phyloP scores from a whole-genome alignment of 2,888 invertebrate species.

The Laothoe populi region DNA sequence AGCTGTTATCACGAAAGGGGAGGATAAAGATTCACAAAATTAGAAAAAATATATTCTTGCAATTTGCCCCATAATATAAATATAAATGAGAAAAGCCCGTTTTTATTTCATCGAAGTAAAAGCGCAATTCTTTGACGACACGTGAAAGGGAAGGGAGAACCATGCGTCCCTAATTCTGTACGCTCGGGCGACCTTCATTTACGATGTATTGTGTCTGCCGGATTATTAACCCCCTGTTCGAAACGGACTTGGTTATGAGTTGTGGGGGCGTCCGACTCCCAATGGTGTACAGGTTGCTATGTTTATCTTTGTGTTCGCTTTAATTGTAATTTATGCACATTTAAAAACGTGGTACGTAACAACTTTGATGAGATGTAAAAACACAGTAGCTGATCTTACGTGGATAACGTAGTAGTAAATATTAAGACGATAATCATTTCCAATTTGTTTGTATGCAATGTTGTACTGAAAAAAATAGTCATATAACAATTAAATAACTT shows the following conservation, averaged over 20 bases:
- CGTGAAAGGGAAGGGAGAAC: slow-evolving; percentile 45
- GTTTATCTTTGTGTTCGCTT: not conserved
- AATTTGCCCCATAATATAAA: slow-evolving; percentile 11
- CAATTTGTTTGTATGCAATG: no score
- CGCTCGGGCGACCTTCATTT: slow-evolving; percentile 63
- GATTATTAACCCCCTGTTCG: slow-evolving; percentile 54
- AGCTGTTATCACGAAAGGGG: slow-evolving; percentile 4
- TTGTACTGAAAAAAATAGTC: no score
- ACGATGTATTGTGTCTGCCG: slow-evolving; percentile 62
- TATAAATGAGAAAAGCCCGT: slow-evolving; percentile 26
- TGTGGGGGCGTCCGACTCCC: slow-evolving; percentile 3
- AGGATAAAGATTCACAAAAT: slow-evolving; percentile 3
- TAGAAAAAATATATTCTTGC: slow-evolving; percentile 6
- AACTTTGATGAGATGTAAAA: no score
- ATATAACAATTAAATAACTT: no score
- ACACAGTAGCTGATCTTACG: no score
- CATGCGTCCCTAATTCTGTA: slow-evolving; percentile 60
- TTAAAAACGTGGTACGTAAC: not conserved
- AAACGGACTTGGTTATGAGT: slow-evolving; percentile 18
- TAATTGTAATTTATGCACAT: not conserved
- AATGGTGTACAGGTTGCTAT: not conserved
- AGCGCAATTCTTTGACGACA: slow-evolving; percentile 47
- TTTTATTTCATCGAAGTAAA: slow-evolving; percentile 28
- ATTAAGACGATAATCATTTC: no score
- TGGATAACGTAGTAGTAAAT: no score